These are phyloP conservation scores for Quadriops clusia DNA, from an alignment of 2,888 invertebrate genomes.

Conservation along the genomic window DNA sequence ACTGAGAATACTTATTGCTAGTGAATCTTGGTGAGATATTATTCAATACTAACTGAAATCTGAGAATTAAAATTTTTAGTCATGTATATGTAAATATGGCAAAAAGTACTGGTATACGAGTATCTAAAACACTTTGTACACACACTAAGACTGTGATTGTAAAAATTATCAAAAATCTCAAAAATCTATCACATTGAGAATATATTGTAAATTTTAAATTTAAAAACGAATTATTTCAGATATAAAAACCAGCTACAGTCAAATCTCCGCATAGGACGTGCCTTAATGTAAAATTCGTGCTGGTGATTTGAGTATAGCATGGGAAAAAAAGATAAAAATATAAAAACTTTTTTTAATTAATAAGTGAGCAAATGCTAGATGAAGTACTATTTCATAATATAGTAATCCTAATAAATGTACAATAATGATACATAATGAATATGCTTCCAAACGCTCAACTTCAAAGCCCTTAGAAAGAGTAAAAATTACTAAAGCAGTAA, in stretches of 20 bases:
- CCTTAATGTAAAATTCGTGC: too few species aligned
- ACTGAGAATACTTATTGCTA: constrained; percentile 42
- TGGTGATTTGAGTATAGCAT: too few species aligned
- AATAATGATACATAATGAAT: too few species aligned
- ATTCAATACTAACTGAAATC: constrained; percentile 23
- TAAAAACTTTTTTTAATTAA: constrained; percentile 15
- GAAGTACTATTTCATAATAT: constrained; percentile 14
- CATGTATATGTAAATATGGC: constrained; percentile 35
- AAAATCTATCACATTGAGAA: constrained; percentile 50
- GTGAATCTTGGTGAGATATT: constrained; percentile 34
- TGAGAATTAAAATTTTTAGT: constrained; percentile 26
- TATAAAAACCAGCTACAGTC: too few species aligned
- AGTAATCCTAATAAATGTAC: too few species aligned
- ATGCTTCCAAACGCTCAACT: too few species aligned
- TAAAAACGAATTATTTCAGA: constrained; percentile 11
- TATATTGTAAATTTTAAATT: constrained; percentile 18
- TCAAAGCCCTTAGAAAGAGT: too few species aligned
- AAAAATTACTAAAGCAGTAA: too few species aligned
- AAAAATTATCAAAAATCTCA: constrained; percentile 48
- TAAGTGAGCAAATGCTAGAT: constrained; percentile 19
- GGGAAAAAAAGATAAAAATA: constrained; percentile 15
- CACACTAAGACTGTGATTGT: constrained; percentile 47
- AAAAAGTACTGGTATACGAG: constrained; percentile 39
- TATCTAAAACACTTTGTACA: constrained; percentile 41
- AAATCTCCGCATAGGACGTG: too few species aligned